Conservation (phyloP, 2,113 vertebrate species). For the Coracopsis vasa region DNA sequence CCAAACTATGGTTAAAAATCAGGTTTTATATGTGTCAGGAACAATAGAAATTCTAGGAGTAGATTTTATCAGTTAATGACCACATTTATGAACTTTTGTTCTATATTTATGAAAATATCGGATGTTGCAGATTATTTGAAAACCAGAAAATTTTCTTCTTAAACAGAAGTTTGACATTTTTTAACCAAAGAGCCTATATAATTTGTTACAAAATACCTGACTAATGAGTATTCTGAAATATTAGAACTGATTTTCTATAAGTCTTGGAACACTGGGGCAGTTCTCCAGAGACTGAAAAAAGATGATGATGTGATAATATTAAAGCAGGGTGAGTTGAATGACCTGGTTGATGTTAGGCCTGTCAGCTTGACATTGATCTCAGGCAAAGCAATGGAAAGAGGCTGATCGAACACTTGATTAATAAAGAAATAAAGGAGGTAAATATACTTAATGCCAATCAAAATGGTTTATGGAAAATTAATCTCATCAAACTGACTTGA, state of each 20-base stretch:
- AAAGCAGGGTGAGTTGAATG: background rate
- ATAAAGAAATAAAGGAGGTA: conserved; percentile 1
- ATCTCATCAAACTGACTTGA: background rate
- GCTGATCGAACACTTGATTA: background rate
- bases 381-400: background rate
- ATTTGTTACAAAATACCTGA: background rate
- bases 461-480: background rate
- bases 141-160: background rate
- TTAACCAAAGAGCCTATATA: background rate
- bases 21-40: background rate
- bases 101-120: background rate
- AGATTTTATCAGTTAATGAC: background rate
- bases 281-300: background rate
- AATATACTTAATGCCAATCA: conserved; percentile 17
- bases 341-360: background rate
- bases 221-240: background rate
- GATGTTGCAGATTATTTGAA: background rate
- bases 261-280: background rate
- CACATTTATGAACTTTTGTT: background rate
- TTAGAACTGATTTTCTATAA: conserved; percentile 4
- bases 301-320: background rate
- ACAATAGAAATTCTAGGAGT: background rate
- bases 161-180: background rate
- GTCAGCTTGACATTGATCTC: conserved; percentile 1
- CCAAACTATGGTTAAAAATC: background rate